phyloP scores from a whole-genome alignment of 2,888 invertebrate species.

The Cecidostiba fungosa region DNA sequence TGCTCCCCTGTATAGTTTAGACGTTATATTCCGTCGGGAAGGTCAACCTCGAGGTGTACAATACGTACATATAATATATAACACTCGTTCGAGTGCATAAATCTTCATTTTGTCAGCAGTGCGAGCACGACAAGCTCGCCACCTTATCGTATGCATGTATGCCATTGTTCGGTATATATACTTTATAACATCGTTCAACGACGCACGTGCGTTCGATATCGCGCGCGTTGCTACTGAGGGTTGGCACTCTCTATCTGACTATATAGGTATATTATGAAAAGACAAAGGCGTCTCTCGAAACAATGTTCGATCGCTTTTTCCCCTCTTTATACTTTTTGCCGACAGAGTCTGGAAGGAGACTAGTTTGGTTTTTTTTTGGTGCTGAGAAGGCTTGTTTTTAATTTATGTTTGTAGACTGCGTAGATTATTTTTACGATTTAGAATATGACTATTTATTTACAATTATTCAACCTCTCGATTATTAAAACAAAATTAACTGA shows the following conservation, averaged over 20 bases:
- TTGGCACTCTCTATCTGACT: not conserved
- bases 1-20: not conserved
- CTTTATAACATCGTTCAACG: conserved; percentile 33
- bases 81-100: not conserved
- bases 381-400: not conserved
- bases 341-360: not conserved
- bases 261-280: not conserved
- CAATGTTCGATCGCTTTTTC: conserved; percentile 61
- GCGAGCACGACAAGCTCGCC: not conserved
- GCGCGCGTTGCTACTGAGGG: conserved; percentile 3
- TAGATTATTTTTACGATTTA: too few relatives aligned
- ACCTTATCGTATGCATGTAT: conserved; percentile 19
- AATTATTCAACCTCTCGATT: too few relatives aligned
- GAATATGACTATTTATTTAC: too few relatives aligned
- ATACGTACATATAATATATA: not conserved
- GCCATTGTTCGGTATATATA: conserved; percentile 51
- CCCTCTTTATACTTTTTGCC: conserved; percentile 60
- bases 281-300: conserved; percentile 42
- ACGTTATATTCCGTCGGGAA: too few relatives aligned
- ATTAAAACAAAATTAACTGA: not conserved
- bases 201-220: conserved; percentile 45
- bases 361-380: conserved; percentile 19
- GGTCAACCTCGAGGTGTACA: not conserved
- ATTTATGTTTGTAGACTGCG: not conserved
- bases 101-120: conserved; percentile 21